Conservation (phyloP, 2,888 invertebrate species). For the Tiliacea aurago region DNA sequence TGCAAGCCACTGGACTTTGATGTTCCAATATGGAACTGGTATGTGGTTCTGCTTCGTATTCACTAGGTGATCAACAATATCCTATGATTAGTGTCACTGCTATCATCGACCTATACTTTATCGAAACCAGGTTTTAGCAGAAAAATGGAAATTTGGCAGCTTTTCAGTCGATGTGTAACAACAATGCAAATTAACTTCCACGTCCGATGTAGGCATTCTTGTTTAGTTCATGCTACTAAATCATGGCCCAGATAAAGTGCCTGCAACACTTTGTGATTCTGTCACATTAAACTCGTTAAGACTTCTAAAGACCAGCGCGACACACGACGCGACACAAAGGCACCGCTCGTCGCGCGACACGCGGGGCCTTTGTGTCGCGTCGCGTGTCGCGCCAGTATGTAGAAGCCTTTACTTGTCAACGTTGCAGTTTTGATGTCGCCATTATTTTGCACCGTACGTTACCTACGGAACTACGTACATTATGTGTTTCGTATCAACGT, state of each 20-base stretch:
- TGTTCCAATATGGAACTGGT: no score
- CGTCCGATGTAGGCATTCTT: background rate
- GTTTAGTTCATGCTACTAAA: background rate
- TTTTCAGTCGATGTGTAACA: no score
- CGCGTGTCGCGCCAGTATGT: no score
- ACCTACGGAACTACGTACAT: no score
- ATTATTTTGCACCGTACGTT: background rate
- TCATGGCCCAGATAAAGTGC: background rate
- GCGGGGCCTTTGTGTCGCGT: no score
- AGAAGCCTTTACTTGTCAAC: background rate
- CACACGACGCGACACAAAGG: no score
- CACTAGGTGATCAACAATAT: background rate
- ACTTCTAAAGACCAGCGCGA: no score
- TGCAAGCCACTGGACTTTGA: background rate
- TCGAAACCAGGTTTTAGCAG: background rate
- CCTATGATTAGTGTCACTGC: background rate
- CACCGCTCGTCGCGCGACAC: no score
- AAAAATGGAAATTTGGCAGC: background rate
- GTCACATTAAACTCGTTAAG: slow-evolving; percentile 3
- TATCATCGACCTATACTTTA: no score
- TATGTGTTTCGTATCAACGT: background rate
- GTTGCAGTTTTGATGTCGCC: background rate
- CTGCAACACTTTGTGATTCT: background rate
- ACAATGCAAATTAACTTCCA: background rate
- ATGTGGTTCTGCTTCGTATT: background rate